A percentile compares a stretch with the other conserved stretches of the same genome.
Conservation (phyloP, 2,113 vertebrate species). For the Myxocyprinus asiaticus region DNA sequence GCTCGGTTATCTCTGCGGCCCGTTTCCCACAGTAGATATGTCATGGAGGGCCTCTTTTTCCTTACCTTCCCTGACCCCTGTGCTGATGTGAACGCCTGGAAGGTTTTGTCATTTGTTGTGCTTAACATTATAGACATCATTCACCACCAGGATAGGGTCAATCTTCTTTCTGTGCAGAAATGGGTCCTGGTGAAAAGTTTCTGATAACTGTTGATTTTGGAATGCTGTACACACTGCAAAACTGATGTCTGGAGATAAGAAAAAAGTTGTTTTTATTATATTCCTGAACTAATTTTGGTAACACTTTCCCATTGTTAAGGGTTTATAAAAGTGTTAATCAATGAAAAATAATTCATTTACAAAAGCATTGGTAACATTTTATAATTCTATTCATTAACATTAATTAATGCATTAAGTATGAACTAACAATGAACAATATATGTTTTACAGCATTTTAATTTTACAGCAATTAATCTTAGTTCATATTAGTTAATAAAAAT, state of each 20-base stretch:
- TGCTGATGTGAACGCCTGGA: slow-evolving; percentile 18
- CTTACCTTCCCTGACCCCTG: slow-evolving; percentile 46
- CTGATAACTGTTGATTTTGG: slow-evolving; percentile 23
- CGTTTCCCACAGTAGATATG: slow-evolving; percentile 56
- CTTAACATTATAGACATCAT: slow-evolving; percentile 24
- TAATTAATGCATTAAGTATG: too few species aligned
- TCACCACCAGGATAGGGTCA: slow-evolving; percentile 26
- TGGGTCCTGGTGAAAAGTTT: slow-evolving; percentile 31
- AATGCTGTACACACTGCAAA: neutral
- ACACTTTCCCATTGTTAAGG: too few species aligned
- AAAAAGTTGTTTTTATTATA: neutral
- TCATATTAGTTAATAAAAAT: too few species aligned
- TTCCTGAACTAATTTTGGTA: too few species aligned
- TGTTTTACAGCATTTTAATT: too few species aligned
- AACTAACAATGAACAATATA: too few species aligned
- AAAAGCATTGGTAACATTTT: too few species aligned
- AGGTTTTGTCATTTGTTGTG: slow-evolving; percentile 40
- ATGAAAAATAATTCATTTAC: too few species aligned
- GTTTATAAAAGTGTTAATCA: too few species aligned
- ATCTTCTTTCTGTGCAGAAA: slow-evolving; percentile 11
- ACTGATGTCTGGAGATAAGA: neutral
- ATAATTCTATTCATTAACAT: too few species aligned
- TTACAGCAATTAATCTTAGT: too few species aligned
- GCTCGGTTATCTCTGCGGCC: slow-evolving; percentile 44
- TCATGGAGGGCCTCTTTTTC: slow-evolving; percentile 40